phyloP scores from a whole-genome alignment of 2,888 invertebrate genomes.

The Ernsta delagoae region DNA sequence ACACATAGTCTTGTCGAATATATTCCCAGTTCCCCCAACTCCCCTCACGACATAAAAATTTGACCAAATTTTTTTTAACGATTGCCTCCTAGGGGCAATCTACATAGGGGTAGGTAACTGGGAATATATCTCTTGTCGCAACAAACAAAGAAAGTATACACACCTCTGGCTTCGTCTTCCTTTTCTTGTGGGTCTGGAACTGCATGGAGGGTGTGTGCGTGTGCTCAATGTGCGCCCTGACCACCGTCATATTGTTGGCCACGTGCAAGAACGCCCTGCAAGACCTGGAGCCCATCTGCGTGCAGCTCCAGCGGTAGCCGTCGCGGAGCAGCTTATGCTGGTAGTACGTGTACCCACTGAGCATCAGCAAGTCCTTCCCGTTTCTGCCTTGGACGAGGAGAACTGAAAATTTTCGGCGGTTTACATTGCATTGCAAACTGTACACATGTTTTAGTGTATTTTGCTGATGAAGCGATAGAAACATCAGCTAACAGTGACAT shows the following conservation, averaged over 20 bases:
- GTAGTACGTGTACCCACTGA: slow-evolving; percentile 77
- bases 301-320: slow-evolving; percentile 79
- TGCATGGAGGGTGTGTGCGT: slow-evolving; percentile 74
- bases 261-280: slow-evolving; percentile 77
- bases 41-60: too few relatives aligned
- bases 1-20: too few relatives aligned
- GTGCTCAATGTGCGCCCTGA: slow-evolving; percentile 71
- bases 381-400: slow-evolving; percentile 74
- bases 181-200: slow-evolving; percentile 39
- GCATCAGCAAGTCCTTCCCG: slow-evolving; percentile 73
- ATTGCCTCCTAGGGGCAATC: too few relatives aligned
- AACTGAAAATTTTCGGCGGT: slow-evolving; percentile 59
- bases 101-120: too few relatives aligned
- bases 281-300: slow-evolving; percentile 78
- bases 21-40: too few relatives aligned
- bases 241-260: slow-evolving; percentile 69
- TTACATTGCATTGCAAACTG: background rate
- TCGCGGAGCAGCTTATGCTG: slow-evolving; percentile 74
- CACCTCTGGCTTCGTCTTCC: background rate
- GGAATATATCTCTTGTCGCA: too few relatives aligned
- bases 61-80: too few relatives aligned
- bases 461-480: too few relatives aligned
- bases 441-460: too few relatives aligned
- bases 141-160: background rate
- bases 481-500: too few relatives aligned